phyloP scores from a whole-genome alignment of 1,140 invertebrate genomes.

The Latrodectus geometricus region DNA sequence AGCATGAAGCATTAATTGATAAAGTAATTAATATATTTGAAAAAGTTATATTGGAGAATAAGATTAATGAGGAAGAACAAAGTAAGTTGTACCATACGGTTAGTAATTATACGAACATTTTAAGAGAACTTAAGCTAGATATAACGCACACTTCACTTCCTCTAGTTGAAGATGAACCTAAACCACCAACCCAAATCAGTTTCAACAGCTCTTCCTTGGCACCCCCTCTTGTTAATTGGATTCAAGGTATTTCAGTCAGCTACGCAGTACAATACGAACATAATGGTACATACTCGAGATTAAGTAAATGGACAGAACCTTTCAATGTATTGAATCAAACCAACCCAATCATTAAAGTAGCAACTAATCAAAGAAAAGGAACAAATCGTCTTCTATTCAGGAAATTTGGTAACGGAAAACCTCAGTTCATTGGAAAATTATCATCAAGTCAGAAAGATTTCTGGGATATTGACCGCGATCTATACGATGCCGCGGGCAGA shows the following conservation, averaged over 20 bases:
- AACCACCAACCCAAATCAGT: background rate
- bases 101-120: background rate
- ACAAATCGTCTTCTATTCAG: conserved; percentile 3
- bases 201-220: background rate
- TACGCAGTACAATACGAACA: background rate
- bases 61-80: background rate
- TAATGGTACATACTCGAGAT: background rate
- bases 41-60: background rate
- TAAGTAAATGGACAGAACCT: conserved; percentile 7
- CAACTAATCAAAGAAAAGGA: background rate
- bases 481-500: background rate
- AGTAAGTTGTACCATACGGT: background rate
- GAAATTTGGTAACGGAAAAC: background rate
- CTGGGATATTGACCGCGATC: conserved; percentile 20
- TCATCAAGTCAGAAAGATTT: background rate
- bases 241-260: background rate
- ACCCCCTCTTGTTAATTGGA: background rate
- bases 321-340: background rate
- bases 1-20: background rate
- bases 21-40: background rate
- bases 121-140: background rate
- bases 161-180: background rate
- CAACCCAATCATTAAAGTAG: background rate
- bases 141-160: background rate
- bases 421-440: background rate